These are phyloP conservation scores for Perccottus glenii DNA, from an alignment of 2,113 vertebrate genomes.

Conservation along the genomic window DNA sequence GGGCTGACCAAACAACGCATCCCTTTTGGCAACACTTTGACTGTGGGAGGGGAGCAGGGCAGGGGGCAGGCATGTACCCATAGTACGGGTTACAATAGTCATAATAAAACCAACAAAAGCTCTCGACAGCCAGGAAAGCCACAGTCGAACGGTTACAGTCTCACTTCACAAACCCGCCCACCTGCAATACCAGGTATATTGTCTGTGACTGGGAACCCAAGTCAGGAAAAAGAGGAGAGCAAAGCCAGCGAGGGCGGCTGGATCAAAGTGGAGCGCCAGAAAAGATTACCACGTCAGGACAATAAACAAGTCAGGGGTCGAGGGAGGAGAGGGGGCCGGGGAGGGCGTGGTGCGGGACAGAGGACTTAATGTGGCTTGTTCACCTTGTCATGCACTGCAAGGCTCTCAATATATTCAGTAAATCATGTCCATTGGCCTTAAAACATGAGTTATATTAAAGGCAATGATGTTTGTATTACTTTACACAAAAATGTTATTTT, in stretches of 20 bases:
- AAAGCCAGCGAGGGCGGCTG: conserved; percentile 87
- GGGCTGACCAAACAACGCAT: conserved; percentile 46
- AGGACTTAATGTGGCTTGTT: conserved; percentile 60
- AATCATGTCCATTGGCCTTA: conserved; percentile 16
- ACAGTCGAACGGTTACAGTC: conserved; percentile 63
- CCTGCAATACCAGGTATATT: conserved; percentile 87
- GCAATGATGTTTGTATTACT: background rate
- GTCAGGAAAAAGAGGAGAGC: conserved; percentile 75
- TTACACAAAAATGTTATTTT: background rate
- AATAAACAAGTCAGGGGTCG: conserved; percentile 78
- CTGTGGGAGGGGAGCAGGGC: conserved; percentile 43
- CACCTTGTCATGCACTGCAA: conserved; percentile 33
- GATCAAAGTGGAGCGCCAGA: conserved; percentile 90
- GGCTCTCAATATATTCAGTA: conserved; percentile 28
- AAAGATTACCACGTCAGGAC: conserved; percentile 82
- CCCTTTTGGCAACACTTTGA: conserved; percentile 71
- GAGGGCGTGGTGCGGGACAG: conserved; percentile 71
- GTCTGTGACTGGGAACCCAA: conserved; percentile 59
- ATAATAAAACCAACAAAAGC: conserved; percentile 59
- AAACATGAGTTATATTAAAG: conserved; percentile 23
- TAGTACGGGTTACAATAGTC: conserved; percentile 44
- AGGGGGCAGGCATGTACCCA: conserved; percentile 38
- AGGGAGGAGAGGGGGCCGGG: conserved; percentile 81
- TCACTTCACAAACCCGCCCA: conserved; percentile 43
- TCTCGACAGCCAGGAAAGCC: conserved; percentile 71